Evolutionary conservation across 2,113 vertebrate genomes (phyloP), one percentile per base, ranked within the genome.

Genomic region (Tenebrosternarchus preto): DNA sequence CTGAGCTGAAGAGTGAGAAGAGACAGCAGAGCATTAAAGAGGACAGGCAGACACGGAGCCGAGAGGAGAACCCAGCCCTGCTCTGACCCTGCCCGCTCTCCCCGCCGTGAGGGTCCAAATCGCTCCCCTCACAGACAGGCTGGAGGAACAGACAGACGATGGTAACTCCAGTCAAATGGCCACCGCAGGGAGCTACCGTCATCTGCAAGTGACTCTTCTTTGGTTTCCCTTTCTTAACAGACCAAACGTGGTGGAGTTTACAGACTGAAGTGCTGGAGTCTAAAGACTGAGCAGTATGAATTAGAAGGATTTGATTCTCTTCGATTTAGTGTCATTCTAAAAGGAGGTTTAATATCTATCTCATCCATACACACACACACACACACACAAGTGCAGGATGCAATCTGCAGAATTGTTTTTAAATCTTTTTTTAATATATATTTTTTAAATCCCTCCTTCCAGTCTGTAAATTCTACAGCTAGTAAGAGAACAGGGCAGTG

Each of bases 131-230:
- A 56, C 79, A 82, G 79, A 80, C 74, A 11, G 67, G 88, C 88
- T 50, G 82, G 80, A 91, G 88, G 87, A 77, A 87, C 85, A 88
- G 87, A 87, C 91, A 92, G 89, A 90, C 87, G 71, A 89, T 16
- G 78, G 86, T 89, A 89, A 90, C 90, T 86, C 89, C 80, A 81
- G 66, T 73, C 83, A 82, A 76, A 85, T 67, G 64, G 83, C 72
- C 56, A 76, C 73, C 69, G 68, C 11, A 36, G 77, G 85, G 85
- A 85, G 88, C 86, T 86, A 87, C 84, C 33, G 69, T 83, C 82
- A 86, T 89, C 91, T 90, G 89, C 87, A 84, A 86, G 86, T 71
- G 80, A 91, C 88, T 88, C 84, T 77, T 87, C 84, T 87, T 77
- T 2, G 8, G 9, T 50, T 50, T 50, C 12, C 6, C 81, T 78